Evolutionary conservation across 1,140 invertebrate genomes (phyloP).

Genomic region (Heliothis virescens): DNA sequence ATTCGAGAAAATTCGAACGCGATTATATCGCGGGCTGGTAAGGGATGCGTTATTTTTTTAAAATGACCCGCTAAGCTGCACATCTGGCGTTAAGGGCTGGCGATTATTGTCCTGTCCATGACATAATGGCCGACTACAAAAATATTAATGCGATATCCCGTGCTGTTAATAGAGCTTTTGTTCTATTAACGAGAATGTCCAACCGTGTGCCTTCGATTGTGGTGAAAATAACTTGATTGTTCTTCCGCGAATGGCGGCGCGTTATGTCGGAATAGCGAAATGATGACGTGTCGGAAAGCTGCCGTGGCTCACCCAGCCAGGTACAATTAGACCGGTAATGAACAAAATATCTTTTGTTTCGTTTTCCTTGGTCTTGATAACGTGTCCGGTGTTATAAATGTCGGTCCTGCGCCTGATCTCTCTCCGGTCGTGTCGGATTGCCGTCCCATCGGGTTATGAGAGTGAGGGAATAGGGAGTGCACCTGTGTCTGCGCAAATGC

Average conservation of each 20-base stretch:
- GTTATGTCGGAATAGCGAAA: conserved; percentile 22
- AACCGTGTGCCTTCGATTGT: conserved; percentile 1
- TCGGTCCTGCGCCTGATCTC: no score
- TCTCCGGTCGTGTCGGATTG: no score
- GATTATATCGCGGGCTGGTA: background rate
- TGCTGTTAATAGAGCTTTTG: conserved; percentile 21
- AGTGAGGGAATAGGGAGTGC: no score
- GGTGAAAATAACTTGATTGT: conserved; percentile 24
- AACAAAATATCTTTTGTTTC: background rate
- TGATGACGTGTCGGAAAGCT: conserved; percentile 35
- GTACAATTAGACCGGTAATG: conserved; percentile 21
- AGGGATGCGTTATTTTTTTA: conserved; percentile 34
- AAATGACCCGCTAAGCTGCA: conserved; percentile 11
- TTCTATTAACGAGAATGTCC: conserved; percentile 16
- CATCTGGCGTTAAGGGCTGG: conserved; percentile 16
- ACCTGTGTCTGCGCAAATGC: no score
- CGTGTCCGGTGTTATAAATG: background rate
- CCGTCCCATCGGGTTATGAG: no score
- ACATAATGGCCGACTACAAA: conserved; percentile 2
- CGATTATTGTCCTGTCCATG: conserved; percentile 21
- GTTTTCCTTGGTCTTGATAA: conserved; percentile 36
- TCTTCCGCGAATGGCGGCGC: conserved; percentile 20
- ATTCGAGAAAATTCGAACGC: conserved; percentile 19
- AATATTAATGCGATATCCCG: conserved; percentile 18
- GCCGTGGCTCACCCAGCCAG: background rate